These are phyloP conservation scores for Seriola dumerili DNA, from an alignment of 2,113 vertebrate genomes.

Conservation along the genomic window DNA sequence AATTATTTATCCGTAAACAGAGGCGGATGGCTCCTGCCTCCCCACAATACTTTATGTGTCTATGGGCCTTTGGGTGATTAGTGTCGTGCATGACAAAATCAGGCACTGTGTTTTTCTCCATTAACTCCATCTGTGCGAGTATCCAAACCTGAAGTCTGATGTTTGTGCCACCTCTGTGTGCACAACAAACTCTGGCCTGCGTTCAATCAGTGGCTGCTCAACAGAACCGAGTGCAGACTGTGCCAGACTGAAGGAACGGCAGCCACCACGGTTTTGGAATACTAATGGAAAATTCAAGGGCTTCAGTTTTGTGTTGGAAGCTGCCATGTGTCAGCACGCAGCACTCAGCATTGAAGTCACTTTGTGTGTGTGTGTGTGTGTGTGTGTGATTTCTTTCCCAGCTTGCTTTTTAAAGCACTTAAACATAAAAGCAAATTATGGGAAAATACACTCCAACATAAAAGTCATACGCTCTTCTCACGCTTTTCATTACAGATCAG, in stretches of 20 bases:
- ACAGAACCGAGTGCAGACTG: constrained; percentile 37
- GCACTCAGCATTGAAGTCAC: constrained; percentile 62
- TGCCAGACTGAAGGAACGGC: constrained; percentile 63
- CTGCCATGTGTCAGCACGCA: constrained; percentile 74
- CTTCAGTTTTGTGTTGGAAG: constrained; percentile 74
- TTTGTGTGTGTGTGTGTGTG: constrained; percentile 20
- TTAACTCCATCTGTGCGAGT: constrained; percentile 57
- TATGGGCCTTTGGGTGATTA: constrained; percentile 53
- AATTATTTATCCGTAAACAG: constrained; percentile 73
- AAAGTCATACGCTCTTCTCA: constrained; percentile 17
- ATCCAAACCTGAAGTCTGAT: constrained; percentile 49
- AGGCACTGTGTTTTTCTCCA: constrained; percentile 51
- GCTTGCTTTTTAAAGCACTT: constrained; percentile 67
- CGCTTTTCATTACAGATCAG: constrained; percentile 27
- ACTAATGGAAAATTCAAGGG: constrained; percentile 75
- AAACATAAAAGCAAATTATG: constrained; percentile 68
- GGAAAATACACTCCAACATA: constrained; percentile 54
- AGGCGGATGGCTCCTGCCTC: constrained; percentile 12
- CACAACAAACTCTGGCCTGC: constrained; percentile 58
- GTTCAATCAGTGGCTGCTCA: constrained; percentile 53
- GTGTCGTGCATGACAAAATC: constrained; percentile 39
- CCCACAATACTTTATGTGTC: constrained; percentile 15
- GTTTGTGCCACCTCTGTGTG: constrained; percentile 47
- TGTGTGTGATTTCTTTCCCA: constrained; percentile 41
- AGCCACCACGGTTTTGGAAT: constrained; percentile 64